These are phyloP conservation scores for Valencia hispanica DNA, from an alignment of 2,797 vertebrate species.

Conservation along the genomic window DNA sequence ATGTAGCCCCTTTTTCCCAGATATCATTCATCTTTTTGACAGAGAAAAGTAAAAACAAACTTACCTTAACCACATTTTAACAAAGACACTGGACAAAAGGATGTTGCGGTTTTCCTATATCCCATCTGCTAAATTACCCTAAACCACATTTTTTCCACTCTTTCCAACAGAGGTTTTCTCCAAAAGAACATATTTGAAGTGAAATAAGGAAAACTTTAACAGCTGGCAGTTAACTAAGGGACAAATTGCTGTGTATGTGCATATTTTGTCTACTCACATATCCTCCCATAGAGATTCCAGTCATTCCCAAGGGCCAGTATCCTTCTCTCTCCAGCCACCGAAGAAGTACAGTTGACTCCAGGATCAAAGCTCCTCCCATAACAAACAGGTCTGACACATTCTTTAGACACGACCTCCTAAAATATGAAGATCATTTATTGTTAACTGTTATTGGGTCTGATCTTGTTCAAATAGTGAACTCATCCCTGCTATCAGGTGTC, in stretches of 20 bases:
- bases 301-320: constrained; percentile 96
- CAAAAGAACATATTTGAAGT: not conserved
- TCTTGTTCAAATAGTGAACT: too few relatives aligned
- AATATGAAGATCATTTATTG: constrained; percentile 47
- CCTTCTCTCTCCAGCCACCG: constrained; percentile 96
- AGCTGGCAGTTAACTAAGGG: not conserved
- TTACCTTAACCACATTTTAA: not conserved
- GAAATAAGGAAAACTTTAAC: not conserved
- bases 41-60: not conserved
- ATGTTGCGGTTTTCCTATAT: not conserved
- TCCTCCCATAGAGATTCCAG: constrained; percentile 99
- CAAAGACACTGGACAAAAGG: not conserved
- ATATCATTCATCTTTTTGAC: not conserved
- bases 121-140: not conserved
- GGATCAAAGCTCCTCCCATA: constrained; percentile 96
- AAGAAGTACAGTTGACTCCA: constrained; percentile 93
- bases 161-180: not conserved
- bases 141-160: not conserved
- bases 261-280: constrained; percentile 84
- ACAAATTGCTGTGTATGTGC: not conserved
- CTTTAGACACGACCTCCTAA: constrained; percentile 93
- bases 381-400: constrained; percentile 98
- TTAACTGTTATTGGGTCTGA: too few relatives aligned
- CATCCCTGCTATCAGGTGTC: too few relatives aligned
- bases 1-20: not conserved